These are phyloP conservation scores for Phaedon cochleariae DNA, from an alignment of 2,888 invertebrate species.

Conservation along the genomic window DNA sequence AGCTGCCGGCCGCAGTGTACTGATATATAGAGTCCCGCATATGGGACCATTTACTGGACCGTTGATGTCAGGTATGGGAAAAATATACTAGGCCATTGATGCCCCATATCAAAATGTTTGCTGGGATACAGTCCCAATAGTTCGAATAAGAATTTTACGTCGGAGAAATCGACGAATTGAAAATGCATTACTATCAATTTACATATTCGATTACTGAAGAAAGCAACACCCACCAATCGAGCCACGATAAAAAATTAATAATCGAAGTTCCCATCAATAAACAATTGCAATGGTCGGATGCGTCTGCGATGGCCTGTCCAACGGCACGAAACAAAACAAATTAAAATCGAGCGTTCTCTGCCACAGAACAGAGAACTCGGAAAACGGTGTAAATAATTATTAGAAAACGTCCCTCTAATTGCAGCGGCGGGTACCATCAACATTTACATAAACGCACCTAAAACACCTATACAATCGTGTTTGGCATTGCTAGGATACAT, in stretches of 20 bases:
- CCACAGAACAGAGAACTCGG: constrained; percentile 1
- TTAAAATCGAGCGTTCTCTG: background rate
- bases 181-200: constrained; percentile 14
- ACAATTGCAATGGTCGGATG: constrained; percentile 45
- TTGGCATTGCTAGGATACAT: constrained; percentile 44
- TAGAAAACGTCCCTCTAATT: constrained; percentile 57
- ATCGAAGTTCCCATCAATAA: constrained; percentile 38
- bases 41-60: too few relatives aligned
- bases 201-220: constrained; percentile 14
- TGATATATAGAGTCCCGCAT: too few relatives aligned
- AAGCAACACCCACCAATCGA: constrained; percentile 18
- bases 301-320: constrained; percentile 35
- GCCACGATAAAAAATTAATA: constrained; percentile 22
- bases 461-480: background rate
- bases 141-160: too few relatives aligned
- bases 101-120: too few relatives aligned
- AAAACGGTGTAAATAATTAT: constrained; percentile 52
- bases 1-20: too few relatives aligned
- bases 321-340: constrained; percentile 18
- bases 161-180: background rate
- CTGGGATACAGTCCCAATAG: too few relatives aligned
- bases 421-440: constrained; percentile 41
- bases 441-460: background rate
- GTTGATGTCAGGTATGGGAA: too few relatives aligned
- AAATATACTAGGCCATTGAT: too few relatives aligned